Evolutionary conservation across 2,113 vertebrate species (phyloP).

Genomic region (Hydrochoerus hydrochaeris): DNA sequence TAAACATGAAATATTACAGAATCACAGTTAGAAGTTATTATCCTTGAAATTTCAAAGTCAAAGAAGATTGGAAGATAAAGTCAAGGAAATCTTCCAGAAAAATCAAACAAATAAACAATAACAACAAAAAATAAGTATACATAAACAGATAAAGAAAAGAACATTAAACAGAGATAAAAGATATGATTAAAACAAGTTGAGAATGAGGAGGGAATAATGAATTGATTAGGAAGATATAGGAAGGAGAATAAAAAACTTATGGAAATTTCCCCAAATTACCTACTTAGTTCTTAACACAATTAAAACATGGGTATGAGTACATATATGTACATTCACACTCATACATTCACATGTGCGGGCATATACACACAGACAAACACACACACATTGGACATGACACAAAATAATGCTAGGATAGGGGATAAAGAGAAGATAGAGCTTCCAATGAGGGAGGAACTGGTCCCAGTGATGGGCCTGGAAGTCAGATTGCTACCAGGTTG

Average conservation of each 20-base stretch:
- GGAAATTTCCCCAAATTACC: background rate
- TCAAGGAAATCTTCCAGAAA: slow-evolving; percentile 15
- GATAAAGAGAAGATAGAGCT: background rate
- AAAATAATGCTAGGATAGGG: background rate
- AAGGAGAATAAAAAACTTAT: background rate
- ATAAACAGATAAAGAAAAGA: background rate
- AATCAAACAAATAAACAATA: background rate
- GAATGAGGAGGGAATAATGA: background rate
- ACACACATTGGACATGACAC: background rate
- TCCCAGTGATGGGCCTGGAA: background rate
- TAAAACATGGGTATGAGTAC: background rate
- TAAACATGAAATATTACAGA: background rate
- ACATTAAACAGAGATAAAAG: background rate
- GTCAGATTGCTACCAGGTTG: background rate
- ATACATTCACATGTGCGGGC: background rate
- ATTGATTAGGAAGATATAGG: background rate
- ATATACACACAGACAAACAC: too few species aligned
- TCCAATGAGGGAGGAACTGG: background rate
- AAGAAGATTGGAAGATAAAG: background rate
- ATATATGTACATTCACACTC: too few species aligned
- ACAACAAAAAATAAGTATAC: background rate
- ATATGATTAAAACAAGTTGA: background rate
- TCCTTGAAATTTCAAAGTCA: background rate
- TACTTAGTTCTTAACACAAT: background rate
- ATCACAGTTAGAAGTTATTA: background rate